Conservation (phyloP, 2,888 invertebrate genomes). For the Cotesia congregata region DNA sequence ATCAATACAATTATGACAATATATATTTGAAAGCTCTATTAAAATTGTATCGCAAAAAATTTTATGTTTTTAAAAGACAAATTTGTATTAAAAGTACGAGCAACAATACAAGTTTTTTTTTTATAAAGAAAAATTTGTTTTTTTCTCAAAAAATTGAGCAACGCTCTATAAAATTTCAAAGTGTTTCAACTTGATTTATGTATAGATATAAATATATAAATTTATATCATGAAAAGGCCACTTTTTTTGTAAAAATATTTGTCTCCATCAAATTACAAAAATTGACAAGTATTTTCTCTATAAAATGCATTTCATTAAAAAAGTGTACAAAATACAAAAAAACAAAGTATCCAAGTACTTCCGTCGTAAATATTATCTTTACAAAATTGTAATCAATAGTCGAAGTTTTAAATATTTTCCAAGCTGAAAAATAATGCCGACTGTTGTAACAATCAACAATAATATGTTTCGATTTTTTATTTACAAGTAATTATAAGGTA, state of each 20-base stretch:
- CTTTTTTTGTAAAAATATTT: slow-evolving; percentile 36
- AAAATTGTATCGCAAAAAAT: slow-evolving; percentile 2
- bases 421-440: neutral
- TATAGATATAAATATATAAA: neutral
- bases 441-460: neutral
- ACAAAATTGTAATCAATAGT: neutral
- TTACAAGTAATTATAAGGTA: neutral
- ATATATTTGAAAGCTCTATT: slow-evolving; percentile 12
- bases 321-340: slow-evolving; percentile 64
- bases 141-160: neutral
- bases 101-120: neutral
- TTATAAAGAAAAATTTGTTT: neutral
- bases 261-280: slow-evolving; percentile 45
- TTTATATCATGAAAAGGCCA: slow-evolving; percentile 28
- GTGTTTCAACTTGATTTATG: neutral
- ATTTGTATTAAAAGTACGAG: slow-evolving; percentile 3
- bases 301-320: slow-evolving; percentile 64
- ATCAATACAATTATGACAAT: slow-evolving; percentile 27
- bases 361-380: neutral
- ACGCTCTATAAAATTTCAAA: neutral
- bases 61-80: neutral
- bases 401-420: neutral
- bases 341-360: neutral
- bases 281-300: slow-evolving; percentile 53
- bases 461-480: neutral